Conservation (phyloP, 53 echinoderm and acorn worm species). For the Astropecten irregularis region DNA sequence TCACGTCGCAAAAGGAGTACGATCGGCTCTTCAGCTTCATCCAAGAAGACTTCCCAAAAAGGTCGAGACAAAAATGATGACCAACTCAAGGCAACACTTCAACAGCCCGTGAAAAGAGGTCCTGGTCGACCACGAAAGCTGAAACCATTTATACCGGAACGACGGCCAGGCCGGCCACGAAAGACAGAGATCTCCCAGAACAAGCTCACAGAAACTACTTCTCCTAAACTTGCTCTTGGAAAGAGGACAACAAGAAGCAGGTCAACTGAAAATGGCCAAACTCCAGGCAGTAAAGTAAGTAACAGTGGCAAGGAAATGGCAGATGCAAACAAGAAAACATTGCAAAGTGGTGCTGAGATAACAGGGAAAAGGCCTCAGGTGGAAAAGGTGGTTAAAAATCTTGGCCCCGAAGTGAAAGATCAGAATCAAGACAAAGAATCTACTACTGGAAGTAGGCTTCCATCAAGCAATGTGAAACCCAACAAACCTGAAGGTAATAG, state of each 20-base stretch:
- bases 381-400: no score
- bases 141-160: no score
- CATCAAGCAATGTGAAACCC: neutral
- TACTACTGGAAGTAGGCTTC: neutral
- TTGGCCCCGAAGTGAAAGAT: neutral
- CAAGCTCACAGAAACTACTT: neutral
- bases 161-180: constrained; percentile 6
- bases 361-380: no score
- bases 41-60: neutral
- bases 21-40: neutral
- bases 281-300: no score
- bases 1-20: no score
- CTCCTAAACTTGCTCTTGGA: neutral
- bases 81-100: neutral
- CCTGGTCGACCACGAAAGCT: neutral
- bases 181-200: neutral
- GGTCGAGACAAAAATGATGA: neutral
- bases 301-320: no score
- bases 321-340: no score
- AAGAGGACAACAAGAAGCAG: neutral
- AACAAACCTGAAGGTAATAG: neutral
- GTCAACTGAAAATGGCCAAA: neutral
- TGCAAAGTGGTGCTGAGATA: no score
- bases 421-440: neutral
- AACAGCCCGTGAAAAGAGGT: neutral